Evolutionary conservation across 1,140 invertebrate species (phyloP).

Genomic region (Bombus balteatus): DNA sequence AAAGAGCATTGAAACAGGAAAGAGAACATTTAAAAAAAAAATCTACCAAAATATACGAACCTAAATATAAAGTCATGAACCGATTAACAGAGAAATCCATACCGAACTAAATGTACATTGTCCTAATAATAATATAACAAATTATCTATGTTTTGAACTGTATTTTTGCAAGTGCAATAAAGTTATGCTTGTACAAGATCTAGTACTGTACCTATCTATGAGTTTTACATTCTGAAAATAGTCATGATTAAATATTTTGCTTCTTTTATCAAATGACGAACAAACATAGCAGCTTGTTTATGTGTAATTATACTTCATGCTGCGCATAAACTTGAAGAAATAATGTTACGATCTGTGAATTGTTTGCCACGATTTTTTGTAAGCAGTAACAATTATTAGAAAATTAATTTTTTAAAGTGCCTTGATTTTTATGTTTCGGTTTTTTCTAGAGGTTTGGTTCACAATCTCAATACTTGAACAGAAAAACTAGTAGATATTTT

Average conservation of each 20-base stretch:
- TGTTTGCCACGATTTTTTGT: slow-evolving; percentile 14
- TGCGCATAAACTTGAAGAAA: not conserved
- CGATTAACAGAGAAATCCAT: not conserved
- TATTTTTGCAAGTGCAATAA: slow-evolving; percentile 79
- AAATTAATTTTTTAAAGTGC: not conserved
- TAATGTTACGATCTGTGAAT: slow-evolving; percentile 28
- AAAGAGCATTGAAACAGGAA: slow-evolving; percentile 5
- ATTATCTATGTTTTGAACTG: slow-evolving; percentile 67
- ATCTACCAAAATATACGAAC: too few relatives aligned
- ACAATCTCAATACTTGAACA: slow-evolving; percentile 10
- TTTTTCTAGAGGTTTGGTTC: slow-evolving; percentile 16
- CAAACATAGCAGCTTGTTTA: not conserved
- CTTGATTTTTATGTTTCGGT: not conserved
- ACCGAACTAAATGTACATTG: slow-evolving; percentile 44
- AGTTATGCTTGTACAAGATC: slow-evolving; percentile 69
- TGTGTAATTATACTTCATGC: not conserved
- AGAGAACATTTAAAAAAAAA: not conserved
- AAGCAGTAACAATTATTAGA: not conserved
- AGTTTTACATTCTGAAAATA: not conserved
- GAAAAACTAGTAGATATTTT: slow-evolving; percentile 48
- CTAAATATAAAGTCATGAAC: not conserved
- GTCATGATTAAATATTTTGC: not conserved
- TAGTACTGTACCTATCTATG: not conserved
- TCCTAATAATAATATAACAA: slow-evolving; percentile 41
- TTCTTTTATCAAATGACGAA: slow-evolving; percentile 45